Conservation (phyloP, 2,113 vertebrate genomes). For the Sclerurus mexicanus region DNA sequence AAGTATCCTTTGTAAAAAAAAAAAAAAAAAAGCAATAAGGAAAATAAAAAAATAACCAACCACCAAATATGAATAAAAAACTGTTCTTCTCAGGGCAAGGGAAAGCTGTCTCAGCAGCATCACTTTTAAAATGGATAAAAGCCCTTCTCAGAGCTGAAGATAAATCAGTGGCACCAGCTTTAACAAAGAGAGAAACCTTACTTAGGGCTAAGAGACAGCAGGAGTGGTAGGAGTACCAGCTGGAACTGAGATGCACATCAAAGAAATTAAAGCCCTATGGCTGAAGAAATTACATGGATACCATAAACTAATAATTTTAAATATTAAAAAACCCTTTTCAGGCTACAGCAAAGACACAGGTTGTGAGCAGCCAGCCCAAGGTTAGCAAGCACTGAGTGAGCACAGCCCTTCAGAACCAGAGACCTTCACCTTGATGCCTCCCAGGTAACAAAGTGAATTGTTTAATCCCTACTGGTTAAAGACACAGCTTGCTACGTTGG, state of each 20-base stretch:
- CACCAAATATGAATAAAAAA: slow-evolving; percentile 33
- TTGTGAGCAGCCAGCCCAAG: slow-evolving; percentile 69
- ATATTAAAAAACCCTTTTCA: slow-evolving; percentile 76
- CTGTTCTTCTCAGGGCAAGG: neutral
- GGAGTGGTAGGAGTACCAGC: slow-evolving; percentile 64
- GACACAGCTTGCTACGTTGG: neutral
- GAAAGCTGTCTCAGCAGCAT: slow-evolving; percentile 27
- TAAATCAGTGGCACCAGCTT: slow-evolving; percentile 56
- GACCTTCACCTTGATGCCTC: slow-evolving; percentile 51
- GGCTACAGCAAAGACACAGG: slow-evolving; percentile 60
- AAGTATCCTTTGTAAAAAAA: neutral
- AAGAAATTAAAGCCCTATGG: slow-evolving; percentile 74
- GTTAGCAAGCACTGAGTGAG: slow-evolving; percentile 63
- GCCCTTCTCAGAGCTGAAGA: slow-evolving; percentile 44
- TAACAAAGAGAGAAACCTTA: slow-evolving; percentile 70
- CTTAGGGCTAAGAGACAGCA: slow-evolving; percentile 72
- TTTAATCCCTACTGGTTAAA: slow-evolving; percentile 55
- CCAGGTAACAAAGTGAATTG: slow-evolving; percentile 60
- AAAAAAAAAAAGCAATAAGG: too few relatives aligned
- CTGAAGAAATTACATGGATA: slow-evolving; percentile 74
- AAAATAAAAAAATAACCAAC: neutral
- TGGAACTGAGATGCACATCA: slow-evolving; percentile 74
- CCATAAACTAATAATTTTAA: slow-evolving; percentile 78
- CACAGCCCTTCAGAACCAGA: slow-evolving; percentile 19
- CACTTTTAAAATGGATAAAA: slow-evolving; percentile 61